These are phyloP conservation scores for Steinernema feltiae DNA, from an alignment of 1,140 invertebrate genomes.

Conservation along the genomic window DNA sequence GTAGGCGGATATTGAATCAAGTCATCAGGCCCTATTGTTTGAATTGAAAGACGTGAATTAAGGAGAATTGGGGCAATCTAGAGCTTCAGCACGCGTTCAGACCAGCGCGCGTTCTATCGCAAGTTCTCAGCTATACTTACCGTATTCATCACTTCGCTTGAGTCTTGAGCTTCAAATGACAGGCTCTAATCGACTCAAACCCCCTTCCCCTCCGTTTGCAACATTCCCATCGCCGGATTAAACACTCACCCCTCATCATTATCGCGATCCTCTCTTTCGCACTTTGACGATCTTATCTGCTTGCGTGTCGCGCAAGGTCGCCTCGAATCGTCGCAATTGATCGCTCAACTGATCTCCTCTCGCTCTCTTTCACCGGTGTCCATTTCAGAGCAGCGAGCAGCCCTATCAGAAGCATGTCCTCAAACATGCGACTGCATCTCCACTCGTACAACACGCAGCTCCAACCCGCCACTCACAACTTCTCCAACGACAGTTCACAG, in stretches of 20 bases:
- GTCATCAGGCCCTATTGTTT: no score
- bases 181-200: neutral
- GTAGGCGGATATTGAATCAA: no score
- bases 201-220: neutral
- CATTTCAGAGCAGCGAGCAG: no score
- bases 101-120: no score
- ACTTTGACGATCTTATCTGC: neutral
- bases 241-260: neutral
- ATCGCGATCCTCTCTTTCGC: neutral
- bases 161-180: neutral
- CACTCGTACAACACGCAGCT: neutral
- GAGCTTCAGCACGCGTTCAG: no score
- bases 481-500: neutral
- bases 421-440: neutral
- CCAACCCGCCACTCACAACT: neutral
- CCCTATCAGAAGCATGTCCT: neutral
- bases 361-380: neutral
- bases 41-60: no score
- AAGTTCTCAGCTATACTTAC: no score
- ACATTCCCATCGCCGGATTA: slow-evolving; percentile 7
- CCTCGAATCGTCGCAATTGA: neutral
- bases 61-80: no score
- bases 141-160: no score
- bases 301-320: neutral
- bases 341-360: neutral